Evolutionary conservation across 2,888 invertebrate species (phyloP).

Genomic region (Amaurobius ferox): DNA sequence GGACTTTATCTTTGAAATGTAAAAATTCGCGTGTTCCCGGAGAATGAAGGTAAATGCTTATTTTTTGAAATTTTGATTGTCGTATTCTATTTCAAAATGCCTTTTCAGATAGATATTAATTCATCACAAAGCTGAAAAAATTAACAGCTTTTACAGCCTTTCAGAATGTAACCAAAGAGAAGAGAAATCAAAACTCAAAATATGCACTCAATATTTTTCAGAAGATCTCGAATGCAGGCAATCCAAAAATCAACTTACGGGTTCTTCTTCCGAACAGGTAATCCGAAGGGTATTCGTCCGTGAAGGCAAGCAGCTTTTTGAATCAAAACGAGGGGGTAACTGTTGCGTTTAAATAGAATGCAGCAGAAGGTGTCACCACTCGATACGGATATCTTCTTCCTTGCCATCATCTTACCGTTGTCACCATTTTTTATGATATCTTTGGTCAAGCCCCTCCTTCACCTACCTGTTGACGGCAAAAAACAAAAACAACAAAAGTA

Average conservation of each 20-base stretch:
- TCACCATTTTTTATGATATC: slow-evolving; percentile 19
- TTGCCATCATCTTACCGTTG: neutral
- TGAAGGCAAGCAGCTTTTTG: neutral
- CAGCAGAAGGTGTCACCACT: neutral
- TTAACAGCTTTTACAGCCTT: too few species aligned
- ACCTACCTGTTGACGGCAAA: neutral
- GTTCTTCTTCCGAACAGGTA: neutral
- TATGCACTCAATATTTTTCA: too few species aligned
- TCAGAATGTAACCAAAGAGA: too few species aligned
- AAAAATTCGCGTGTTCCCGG: too few species aligned
- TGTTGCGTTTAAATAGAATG: slow-evolving; percentile 11
- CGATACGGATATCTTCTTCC: slow-evolving; percentile 20
- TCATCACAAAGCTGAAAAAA: too few species aligned
- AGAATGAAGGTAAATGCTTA: too few species aligned
- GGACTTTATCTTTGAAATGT: too few species aligned
- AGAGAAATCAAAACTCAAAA: too few species aligned
- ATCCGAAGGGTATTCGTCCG: neutral
- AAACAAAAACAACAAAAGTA: slow-evolving; percentile 11
- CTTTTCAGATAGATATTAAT: too few species aligned
- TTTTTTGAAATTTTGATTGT: too few species aligned
- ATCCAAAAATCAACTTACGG: neutral
- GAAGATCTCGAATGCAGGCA: too few species aligned
- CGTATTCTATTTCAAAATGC: too few species aligned
- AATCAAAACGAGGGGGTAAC: neutral
- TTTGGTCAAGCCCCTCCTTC: neutral